phyloP scores from a whole-genome alignment of 2,797 vertebrate genomes.

The Cercopithecus hamlyni region DNA sequence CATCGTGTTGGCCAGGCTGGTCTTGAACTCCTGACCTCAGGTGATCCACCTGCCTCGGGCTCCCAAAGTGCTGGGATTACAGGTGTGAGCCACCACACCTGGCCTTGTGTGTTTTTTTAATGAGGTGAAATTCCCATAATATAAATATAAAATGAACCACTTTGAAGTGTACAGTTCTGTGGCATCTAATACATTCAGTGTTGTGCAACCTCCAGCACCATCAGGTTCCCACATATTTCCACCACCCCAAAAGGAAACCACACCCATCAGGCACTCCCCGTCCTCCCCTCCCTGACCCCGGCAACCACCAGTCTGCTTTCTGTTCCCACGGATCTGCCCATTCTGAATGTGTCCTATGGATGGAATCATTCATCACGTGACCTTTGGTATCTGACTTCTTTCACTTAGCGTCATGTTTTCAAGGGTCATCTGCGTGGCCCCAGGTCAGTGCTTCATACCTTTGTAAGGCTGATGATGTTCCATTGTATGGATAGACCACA shows the following conservation, averaged over 20 bases:
- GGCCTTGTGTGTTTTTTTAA: neutral
- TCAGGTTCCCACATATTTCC: neutral
- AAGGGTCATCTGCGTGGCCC: fast-evolving
- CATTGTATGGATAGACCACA: fast-evolving
- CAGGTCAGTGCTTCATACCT: fast-evolving
- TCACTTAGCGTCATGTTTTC: fast-evolving
- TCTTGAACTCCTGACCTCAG: neutral
- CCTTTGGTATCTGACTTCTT: neutral
- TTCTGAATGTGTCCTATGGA: fast-evolving
- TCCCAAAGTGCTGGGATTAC: neutral
- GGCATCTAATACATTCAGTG: fast-evolving
- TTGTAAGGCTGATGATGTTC: neutral
- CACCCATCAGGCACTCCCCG: neutral
- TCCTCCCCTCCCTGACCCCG: fast-evolving
- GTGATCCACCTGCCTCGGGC: neutral
- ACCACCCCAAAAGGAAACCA: neutral
- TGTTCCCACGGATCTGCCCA: neutral
- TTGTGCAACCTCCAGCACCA: neutral
- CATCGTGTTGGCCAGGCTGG: neutral
- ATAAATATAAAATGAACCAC: neutral
- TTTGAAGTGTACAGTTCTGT: neutral
- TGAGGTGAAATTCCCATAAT: neutral
- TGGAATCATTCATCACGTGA: neutral
- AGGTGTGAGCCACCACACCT: neutral
- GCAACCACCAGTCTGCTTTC: neutral